Base-by-base conservation (phyloP, 2,797 vertebrate species). In the Rhynchonycteris naso region DNA sequence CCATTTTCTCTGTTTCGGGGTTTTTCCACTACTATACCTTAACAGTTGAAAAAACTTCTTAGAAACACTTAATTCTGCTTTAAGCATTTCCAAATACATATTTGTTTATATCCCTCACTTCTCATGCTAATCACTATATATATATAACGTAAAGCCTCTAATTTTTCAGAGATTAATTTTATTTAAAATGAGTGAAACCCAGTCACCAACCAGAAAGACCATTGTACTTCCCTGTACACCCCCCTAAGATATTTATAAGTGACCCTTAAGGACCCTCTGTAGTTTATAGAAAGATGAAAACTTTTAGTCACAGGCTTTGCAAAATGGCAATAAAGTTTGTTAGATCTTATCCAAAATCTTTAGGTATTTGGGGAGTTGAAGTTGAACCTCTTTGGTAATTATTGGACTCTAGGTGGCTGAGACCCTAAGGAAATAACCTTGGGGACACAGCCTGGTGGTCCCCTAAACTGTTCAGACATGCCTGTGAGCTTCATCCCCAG, bases 81-180 rank as follows among this genome's bases (percentile, higher is more conserved):
- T 33, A 16, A 71, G 26, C 59, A 38, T 35, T 6, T 38, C 33
- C 54, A 91, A 50, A 28, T 43, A 38, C 30, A 66, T 65, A 59
- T 76, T 15, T 38, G 11, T 76, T 87, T 81, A 12, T 63, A 8
- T 33, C 28, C 14, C 15, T 89, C 54, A 54, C 13, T 63, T 75
- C 7, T 69, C 38, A 2, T 66, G 19, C 63, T 82, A 15, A 47
- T 59, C 26, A 65, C 71, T 80, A 3, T 26, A 7, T 14, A 7
- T 14, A 22, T 59, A 2, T 75, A 85, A 68, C 33, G 56, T 4
- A n/a, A 82, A 35, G 26, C 80, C 9, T 18, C 61, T 84, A 1
- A 38, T 65, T 85, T 81, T 86, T 93, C 35, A 85, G n/a, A 82
- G 22, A 28, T 71, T 8, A 50, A 19, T 95, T 92, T 94, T 78